Evolutionary conservation across 2,797 vertebrate genomes (phyloP).

Genomic region (Ataeniobius toweri): DNA sequence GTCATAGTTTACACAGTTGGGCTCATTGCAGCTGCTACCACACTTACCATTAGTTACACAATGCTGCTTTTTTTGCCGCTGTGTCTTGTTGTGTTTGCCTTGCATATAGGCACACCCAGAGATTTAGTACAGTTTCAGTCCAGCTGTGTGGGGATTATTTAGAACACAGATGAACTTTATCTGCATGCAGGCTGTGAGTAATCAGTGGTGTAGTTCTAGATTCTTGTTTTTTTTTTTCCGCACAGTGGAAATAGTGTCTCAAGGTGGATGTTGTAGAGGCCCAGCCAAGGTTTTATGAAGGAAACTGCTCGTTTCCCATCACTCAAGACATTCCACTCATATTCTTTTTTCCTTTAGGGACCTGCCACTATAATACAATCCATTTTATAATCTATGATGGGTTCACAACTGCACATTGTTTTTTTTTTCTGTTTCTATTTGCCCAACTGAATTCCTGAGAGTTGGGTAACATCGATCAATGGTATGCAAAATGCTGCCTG

Average conservation of each 20-base stretch:
- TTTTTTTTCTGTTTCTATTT: slow-evolving; percentile 48
- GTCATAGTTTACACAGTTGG: not conserved
- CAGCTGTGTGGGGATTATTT: slow-evolving; percentile 66
- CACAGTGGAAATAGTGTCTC: slow-evolving; percentile 53
- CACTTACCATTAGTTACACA: slow-evolving; percentile 52
- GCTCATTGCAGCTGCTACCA: slow-evolving; percentile 6
- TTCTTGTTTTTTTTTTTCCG: slow-evolving; percentile 28
- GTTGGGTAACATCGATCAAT: slow-evolving; percentile 39
- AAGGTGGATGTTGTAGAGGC: slow-evolving; percentile 47
- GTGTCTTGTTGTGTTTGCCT: slow-evolving; percentile 30
- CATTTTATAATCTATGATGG: slow-evolving; percentile 37
- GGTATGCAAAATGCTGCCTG: slow-evolving; percentile 36
- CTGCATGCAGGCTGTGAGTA: slow-evolving; percentile 21
- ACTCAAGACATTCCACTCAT: slow-evolving; percentile 62
- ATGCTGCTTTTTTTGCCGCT: slow-evolving; percentile 41
- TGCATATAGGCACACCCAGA: slow-evolving; percentile 36
- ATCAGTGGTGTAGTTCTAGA: slow-evolving; percentile 41
- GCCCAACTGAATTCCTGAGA: slow-evolving; percentile 53
- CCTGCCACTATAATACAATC: slow-evolving; percentile 38
- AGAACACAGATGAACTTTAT: slow-evolving; percentile 54
- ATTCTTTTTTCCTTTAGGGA: slow-evolving; percentile 49
- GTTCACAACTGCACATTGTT: slow-evolving; percentile 56
- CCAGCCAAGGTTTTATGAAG: slow-evolving; percentile 44
- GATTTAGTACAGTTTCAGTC: slow-evolving; percentile 47
- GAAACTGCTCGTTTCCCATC: slow-evolving; percentile 61